These are phyloP conservation scores for Bos indicus DNA, from an alignment of 2,113 vertebrate species.

Conservation along the genomic window DNA sequence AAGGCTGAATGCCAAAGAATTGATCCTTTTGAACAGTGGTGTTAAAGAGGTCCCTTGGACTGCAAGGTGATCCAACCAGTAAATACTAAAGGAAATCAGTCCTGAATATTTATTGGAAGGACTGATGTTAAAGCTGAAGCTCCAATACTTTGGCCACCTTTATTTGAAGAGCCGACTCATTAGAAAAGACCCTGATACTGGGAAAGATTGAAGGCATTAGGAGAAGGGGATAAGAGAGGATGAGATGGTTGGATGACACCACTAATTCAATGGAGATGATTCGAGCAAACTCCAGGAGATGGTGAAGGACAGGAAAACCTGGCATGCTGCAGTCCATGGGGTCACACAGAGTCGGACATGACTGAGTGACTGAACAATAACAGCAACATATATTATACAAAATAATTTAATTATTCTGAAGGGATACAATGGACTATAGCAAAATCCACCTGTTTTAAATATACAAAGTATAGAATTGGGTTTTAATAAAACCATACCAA, in stretches of 20 bases:
- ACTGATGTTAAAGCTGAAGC: not conserved
- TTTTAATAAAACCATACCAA: not conserved
- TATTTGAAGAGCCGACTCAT: not conserved
- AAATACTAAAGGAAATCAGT: not conserved
- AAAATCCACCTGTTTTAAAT: not conserved
- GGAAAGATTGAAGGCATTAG: not conserved
- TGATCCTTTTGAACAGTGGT: not conserved
- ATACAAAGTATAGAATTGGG: not conserved
- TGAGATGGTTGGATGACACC: not conserved
- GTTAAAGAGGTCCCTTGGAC: not conserved
- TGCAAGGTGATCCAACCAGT: not conserved
- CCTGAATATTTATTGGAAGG: not conserved
- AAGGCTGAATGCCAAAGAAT: not conserved
- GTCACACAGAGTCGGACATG: not conserved
- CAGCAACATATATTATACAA: not conserved
- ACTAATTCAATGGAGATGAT: not conserved
- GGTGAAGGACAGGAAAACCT: not conserved
- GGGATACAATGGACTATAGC: not conserved
- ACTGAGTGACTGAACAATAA: not conserved
- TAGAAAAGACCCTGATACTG: not conserved
- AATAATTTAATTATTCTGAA: not conserved
- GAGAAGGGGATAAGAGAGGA: not conserved
- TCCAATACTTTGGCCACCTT: not conserved
- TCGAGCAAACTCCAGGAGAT: not conserved
- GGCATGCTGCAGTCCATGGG: not conserved